Evolutionary conservation across 2,113 vertebrate species (phyloP).

Genomic region (Paedocypris sp.): DNA sequence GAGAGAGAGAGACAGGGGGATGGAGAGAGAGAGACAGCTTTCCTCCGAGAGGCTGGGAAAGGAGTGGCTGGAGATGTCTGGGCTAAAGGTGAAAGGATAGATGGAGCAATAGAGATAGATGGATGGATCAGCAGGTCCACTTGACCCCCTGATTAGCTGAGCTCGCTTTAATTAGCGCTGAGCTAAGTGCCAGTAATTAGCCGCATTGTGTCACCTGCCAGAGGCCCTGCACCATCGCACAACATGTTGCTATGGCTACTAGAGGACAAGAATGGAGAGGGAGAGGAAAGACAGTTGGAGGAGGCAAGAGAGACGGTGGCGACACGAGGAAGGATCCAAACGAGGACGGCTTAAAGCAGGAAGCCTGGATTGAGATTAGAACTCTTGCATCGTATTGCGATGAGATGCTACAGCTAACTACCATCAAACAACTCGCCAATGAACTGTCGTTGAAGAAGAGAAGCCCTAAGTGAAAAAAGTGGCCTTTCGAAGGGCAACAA

Average conservation of each 20-base stretch:
- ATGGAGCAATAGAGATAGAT: constrained; percentile 45
- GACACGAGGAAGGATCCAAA: constrained; percentile 3
- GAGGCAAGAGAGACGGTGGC: constrained; percentile 14
- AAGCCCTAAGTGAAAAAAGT: too few relatives aligned
- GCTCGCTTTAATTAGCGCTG: constrained; percentile 61
- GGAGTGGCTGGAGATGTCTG: constrained; percentile 19
- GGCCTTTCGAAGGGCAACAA: too few relatives aligned
- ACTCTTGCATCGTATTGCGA: not conserved
- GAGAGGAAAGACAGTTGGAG: constrained; percentile 18
- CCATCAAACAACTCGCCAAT: too few relatives aligned
- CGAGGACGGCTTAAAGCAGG: constrained; percentile 10
- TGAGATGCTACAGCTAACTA: not conserved
- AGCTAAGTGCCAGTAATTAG: constrained; percentile 67
- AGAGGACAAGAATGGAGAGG: constrained; percentile 22
- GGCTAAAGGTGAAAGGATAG: constrained; percentile 28
- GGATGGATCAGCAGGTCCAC: constrained; percentile 61
- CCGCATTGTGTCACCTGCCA: constrained; percentile 62
- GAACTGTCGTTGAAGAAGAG: too few relatives aligned
- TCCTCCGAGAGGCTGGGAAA: constrained; percentile 1
- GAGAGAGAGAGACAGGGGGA: constrained; percentile 7
- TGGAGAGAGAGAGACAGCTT: constrained; percentile 32
- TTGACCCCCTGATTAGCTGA: constrained; percentile 66
- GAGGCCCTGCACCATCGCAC: constrained; percentile 42
- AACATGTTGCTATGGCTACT: constrained; percentile 65
- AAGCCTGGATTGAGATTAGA: not conserved